Percentiles rank a stretch among this genome's conserved stretches.
These are phyloP conservation scores for Eupithecia inturbata DNA, from an alignment of 2,888 invertebrate species.

Conservation along the genomic window DNA sequence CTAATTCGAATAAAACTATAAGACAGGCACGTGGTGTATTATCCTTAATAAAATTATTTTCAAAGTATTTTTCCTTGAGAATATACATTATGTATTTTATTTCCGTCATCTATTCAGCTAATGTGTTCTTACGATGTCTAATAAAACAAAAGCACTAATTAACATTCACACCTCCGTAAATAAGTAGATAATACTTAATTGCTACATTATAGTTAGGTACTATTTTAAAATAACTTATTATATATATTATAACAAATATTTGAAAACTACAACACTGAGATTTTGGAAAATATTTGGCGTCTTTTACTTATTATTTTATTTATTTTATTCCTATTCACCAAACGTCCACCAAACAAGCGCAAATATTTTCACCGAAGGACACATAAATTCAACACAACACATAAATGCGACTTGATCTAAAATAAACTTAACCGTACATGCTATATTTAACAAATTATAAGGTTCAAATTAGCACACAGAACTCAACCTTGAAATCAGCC, in stretches of 20 bases:
- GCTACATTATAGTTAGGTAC: neutral
- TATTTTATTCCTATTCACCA: neutral
- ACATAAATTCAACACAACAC: too few relatives aligned
- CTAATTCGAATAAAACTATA: neutral
- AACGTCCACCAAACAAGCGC: neutral
- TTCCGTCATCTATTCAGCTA: neutral
- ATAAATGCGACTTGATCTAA: neutral
- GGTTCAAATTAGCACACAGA: neutral
- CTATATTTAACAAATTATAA: neutral
- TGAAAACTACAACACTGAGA: constrained; percentile 30
- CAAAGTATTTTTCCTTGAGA: neutral
- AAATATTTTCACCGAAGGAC: neutral
- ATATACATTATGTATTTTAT: neutral
- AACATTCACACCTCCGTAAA: neutral
- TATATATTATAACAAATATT: too few relatives aligned
- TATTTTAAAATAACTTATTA: constrained; percentile 1
- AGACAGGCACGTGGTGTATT: neutral
- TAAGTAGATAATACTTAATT: neutral
- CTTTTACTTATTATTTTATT: constrained; percentile 9
- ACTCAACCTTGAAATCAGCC: constrained; percentile 1
- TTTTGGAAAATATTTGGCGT: constrained; percentile 34
- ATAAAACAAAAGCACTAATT: neutral
- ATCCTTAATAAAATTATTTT: neutral
- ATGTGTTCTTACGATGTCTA: neutral
- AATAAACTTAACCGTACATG: neutral